Conservation (phyloP, 2,888 invertebrate genomes). For the Nebria salina region DNA sequence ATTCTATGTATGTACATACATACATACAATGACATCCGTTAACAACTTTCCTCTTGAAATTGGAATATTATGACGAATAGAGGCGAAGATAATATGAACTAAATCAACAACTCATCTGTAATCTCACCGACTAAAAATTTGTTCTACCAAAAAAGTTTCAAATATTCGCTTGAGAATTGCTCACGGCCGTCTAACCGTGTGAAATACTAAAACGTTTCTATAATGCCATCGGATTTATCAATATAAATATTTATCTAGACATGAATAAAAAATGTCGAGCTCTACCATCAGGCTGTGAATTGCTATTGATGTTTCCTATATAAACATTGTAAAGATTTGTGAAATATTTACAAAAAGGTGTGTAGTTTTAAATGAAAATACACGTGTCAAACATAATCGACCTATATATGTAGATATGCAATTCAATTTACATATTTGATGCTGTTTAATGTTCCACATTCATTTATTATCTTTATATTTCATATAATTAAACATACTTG, state of each 20-base stretch:
- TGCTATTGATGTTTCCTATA: background rate
- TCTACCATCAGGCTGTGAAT: background rate
- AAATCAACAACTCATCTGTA: no score
- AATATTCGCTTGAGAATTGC: no score
- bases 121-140: no score
- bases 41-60: no score
- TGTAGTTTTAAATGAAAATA: background rate
- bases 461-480: background rate
- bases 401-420: background rate
- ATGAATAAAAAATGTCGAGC: background rate
- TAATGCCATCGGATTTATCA: background rate
- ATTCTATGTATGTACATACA: no score
- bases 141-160: no score
- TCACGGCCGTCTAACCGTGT: background rate
- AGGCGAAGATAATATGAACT: no score
- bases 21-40: no score
- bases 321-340: background rate
- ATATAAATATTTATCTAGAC: background rate
- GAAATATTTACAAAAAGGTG: background rate
- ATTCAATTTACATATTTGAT: background rate
- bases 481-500: background rate
- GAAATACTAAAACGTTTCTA: background rate
- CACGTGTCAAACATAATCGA: background rate
- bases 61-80: no score
- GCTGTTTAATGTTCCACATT: background rate